These are phyloP conservation scores for Xestoiulus laeticollis DNA, from an alignment of 2,888 invertebrate genomes.

Conservation along the genomic window DNA sequence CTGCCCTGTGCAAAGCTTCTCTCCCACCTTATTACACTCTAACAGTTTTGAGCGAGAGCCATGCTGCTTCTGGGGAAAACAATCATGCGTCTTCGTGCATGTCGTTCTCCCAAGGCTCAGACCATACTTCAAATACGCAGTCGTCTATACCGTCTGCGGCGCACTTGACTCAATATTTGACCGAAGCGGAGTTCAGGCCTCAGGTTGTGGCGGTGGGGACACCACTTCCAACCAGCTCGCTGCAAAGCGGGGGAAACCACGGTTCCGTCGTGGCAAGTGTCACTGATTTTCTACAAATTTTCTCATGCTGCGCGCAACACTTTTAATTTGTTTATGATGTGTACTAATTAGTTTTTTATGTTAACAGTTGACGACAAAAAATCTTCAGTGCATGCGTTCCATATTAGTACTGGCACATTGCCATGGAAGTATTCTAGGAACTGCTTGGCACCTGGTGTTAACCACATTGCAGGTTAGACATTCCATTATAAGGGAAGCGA, in stretches of 20 bases:
- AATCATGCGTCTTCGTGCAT: conserved; percentile 43
- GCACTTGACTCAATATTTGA: conserved; percentile 58
- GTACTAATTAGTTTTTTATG: conserved; percentile 56
- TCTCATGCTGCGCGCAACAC: no score
- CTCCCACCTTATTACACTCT: conserved; percentile 94
- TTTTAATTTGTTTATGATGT: neutral
- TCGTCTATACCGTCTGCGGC: conserved; percentile 50
- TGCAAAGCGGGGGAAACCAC: conserved; percentile 80
- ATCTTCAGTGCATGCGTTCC: conserved; percentile 95
- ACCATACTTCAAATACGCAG: conserved; percentile 50
- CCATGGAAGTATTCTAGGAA: conserved; percentile 89
- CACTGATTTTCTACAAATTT: no score
- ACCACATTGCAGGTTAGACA: conserved; percentile 84
- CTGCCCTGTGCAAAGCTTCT: conserved; percentile 94
- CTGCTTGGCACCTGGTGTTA: conserved; percentile 95
- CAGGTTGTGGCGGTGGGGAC: conserved; percentile 98
- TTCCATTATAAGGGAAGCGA: no score
- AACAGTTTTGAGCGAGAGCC: conserved; percentile 74
- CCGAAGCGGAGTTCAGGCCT: conserved; percentile 82
- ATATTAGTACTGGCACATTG: conserved; percentile 88
- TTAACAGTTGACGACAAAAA: conserved; percentile 84
- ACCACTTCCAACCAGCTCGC: conserved; percentile 84
- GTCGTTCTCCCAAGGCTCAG: conserved; percentile 50
- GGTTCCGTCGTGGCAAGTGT: conserved; percentile 82
- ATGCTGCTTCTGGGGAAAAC: neutral